Conservation (phyloP, 2,797 vertebrate species). For the Phataginus tetradactyla region DNA sequence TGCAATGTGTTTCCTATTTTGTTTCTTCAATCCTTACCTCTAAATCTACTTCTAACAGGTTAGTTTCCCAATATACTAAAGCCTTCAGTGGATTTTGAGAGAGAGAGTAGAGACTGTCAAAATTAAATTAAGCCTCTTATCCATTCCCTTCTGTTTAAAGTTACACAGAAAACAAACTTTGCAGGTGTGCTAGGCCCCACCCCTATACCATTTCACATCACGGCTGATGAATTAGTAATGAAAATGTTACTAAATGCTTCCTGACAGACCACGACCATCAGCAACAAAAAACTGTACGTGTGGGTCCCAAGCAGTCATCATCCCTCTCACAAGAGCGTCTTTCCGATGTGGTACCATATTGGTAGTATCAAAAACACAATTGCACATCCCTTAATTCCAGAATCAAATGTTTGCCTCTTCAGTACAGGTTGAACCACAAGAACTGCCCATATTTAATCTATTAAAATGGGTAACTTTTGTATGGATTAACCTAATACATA, state of each 20-base stretch:
- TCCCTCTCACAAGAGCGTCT: neutral
- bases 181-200: neutral
- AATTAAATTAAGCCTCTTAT: constrained; percentile 14
- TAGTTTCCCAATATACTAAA: neutral
- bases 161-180: neutral
- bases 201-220: neutral
- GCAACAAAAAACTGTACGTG: neutral
- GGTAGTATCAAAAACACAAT: neutral
- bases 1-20: neutral
- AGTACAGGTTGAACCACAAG: neutral
- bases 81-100: constrained; percentile 20
- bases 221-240: neutral
- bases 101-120: neutral
- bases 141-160: neutral
- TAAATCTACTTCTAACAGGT: constrained; percentile 25
- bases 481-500: neutral
- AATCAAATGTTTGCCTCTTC: neutral
- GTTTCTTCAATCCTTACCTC: neutral
- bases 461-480: neutral
- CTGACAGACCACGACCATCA: neutral
- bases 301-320: neutral
- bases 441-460: neutral
- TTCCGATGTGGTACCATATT: neutral
- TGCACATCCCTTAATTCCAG: neutral
- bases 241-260: neutral